These are phyloP conservation scores for Phaethon lepturus DNA, from an alignment of 2,113 vertebrate species.

Conservation along the genomic window DNA sequence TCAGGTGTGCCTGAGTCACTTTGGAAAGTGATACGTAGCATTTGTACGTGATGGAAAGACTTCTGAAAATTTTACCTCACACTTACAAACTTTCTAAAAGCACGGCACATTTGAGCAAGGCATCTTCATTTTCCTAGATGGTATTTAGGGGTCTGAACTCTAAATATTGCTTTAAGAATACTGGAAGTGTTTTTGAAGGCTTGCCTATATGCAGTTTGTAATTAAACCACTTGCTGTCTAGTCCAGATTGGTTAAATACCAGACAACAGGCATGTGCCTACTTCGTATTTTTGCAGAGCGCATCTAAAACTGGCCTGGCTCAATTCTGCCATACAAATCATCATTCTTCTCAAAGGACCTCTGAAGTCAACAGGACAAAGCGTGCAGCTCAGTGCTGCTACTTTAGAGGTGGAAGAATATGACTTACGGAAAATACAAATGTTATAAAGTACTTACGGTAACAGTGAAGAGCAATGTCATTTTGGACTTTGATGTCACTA, in stretches of 20 bases:
- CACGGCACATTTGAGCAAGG: not conserved
- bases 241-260: not conserved
- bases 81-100: not conserved
- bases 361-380: not conserved
- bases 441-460: not conserved
- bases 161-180: not conserved
- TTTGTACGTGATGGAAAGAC: not conserved
- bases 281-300: not conserved
- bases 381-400: rapidly evolving
- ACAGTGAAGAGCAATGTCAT: not conserved
- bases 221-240: not conserved
- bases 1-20: not conserved
- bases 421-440: not conserved
- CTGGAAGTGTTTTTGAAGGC: not conserved
- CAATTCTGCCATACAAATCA: not conserved
- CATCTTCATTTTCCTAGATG: not conserved
- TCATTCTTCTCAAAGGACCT: not conserved
- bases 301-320: not conserved
- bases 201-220: rapidly evolving
- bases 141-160: not conserved
- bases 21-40: not conserved
- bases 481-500: not conserved
- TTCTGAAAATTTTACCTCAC: not conserved
- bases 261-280: not conserved
- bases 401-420: not conserved